Evolutionary conservation across 2,113 vertebrate species (phyloP).

Genomic region (Balaeniceps rex): DNA sequence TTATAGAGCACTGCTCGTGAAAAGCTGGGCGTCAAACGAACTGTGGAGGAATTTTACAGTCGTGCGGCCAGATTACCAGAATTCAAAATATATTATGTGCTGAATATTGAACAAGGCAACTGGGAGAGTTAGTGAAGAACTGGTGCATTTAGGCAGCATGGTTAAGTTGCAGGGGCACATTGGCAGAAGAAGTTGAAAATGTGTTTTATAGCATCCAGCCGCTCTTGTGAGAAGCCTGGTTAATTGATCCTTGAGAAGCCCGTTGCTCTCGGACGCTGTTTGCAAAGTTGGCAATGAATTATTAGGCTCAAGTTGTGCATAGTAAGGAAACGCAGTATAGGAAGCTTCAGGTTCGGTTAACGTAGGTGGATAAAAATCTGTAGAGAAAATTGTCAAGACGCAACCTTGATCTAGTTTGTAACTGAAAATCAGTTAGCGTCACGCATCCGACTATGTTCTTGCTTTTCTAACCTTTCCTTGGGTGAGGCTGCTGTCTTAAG

Average conservation of each 20-base stretch:
- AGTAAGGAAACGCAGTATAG: neutral
- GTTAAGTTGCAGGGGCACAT: neutral
- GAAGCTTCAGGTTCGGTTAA: neutral
- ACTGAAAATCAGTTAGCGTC: neutral
- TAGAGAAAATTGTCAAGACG: neutral
- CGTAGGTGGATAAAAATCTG: neutral
- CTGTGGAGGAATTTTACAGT: neutral
- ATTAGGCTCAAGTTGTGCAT: neutral
- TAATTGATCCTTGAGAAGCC: neutral
- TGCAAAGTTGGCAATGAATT: neutral
- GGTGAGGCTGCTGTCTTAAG: neutral
- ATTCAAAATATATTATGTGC: neutral
- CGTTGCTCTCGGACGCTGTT: neutral
- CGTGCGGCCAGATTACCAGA: neutral
- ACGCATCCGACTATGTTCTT: neutral
- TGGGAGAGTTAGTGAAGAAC: neutral
- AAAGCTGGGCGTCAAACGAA: neutral
- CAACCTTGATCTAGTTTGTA: neutral
- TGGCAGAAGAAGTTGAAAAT: neutral
- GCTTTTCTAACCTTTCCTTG: neutral
- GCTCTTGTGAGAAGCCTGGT: neutral
- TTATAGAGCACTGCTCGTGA: neutral
- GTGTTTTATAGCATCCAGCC: neutral
- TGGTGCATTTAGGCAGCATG: neutral
- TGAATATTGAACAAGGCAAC: neutral